Base-by-base conservation (phyloP, 2,888 invertebrate genomes). In the Dicranocentrus wangi region DNA sequence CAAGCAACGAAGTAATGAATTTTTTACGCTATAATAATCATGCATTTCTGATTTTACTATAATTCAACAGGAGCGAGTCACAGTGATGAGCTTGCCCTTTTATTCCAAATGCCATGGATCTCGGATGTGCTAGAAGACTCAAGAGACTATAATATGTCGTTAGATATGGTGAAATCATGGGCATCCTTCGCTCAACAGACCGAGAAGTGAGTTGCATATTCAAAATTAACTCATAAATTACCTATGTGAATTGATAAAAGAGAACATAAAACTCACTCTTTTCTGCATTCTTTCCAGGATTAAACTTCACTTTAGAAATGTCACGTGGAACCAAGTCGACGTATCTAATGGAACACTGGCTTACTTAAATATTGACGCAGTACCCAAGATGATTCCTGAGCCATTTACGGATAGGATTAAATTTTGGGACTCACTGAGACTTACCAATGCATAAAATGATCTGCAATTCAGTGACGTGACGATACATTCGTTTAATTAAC, bases 101-200 rank as follows among this genome's bases (percentile, higher is more conserved):
- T 84, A 10, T 84, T 84, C 32, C 79, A 82, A 73, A 82, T 84
- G 83, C 83, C 83, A 13, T 82, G 82, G 79, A 80, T 84, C 60
- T 81, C 73, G 21, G 82, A 83, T 58, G 71, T 83, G 8, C 25
- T 73, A 8, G 60, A 73, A 32, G 77, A 83, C 32, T 83, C 83
- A 1, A 77, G 65, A 63, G 84, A 84, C 63, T 84, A 84, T 27
- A 51, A 66, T 7, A 84, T 84, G 84, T 83, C 83, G 2, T 21
- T 82, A 51, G 81, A 84, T 63, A 51, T 84, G 27, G 83, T 83
- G 27, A 82, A 77, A 61, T 73, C 82, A 10, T 84, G 84, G 84
- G 78, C 65, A 10, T 72, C 79, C n/a, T 84, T 84, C 73, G 84
- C 84, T 15, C 23, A 76, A 21, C 65, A 84, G 19, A 51, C 10